Evolutionary conservation across 2,797 vertebrate genomes (phyloP).

Genomic region (Euphonia xanthogaster): DNA sequence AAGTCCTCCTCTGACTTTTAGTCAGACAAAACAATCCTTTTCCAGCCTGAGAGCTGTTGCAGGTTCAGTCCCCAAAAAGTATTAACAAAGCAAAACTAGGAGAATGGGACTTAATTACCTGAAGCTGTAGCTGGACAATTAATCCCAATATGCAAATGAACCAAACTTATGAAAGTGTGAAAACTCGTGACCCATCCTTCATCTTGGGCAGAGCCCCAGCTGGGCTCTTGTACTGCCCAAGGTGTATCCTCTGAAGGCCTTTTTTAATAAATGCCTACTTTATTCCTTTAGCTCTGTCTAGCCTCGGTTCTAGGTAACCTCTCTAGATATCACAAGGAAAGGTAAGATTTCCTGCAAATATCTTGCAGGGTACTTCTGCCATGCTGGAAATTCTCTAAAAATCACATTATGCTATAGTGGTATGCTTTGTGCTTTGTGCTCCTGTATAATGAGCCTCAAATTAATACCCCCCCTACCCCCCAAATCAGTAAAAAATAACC

Average conservation of each 20-base stretch:
- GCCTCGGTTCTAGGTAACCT: not conserved
- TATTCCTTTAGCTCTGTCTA: not conserved
- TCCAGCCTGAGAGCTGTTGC: fast-evolving
- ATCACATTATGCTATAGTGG: not conserved
- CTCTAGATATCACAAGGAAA: not conserved
- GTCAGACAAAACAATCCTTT: not conserved
- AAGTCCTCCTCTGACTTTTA: not conserved
- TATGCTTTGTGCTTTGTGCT: not conserved
- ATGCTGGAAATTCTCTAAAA: not conserved
- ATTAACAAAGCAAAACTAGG: not conserved
- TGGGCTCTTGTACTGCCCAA: not conserved
- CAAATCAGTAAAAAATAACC: not conserved
- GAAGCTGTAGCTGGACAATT: not conserved
- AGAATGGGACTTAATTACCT: not conserved
- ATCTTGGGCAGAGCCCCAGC: fast-evolving
- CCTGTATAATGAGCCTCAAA: not conserved
- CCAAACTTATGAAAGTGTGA: not conserved
- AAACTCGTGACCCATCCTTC: fast-evolving
- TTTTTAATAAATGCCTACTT: not conserved
- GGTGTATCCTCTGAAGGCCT: not conserved
- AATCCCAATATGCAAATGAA: not conserved
- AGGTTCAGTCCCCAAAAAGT: not conserved
- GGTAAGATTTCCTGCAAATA: not conserved
- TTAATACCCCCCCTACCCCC: not conserved
- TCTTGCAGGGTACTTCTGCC: not conserved